Evolutionary conservation across 2,888 invertebrate species (phyloP).

Genomic region (Blastobasis lacticolella): DNA sequence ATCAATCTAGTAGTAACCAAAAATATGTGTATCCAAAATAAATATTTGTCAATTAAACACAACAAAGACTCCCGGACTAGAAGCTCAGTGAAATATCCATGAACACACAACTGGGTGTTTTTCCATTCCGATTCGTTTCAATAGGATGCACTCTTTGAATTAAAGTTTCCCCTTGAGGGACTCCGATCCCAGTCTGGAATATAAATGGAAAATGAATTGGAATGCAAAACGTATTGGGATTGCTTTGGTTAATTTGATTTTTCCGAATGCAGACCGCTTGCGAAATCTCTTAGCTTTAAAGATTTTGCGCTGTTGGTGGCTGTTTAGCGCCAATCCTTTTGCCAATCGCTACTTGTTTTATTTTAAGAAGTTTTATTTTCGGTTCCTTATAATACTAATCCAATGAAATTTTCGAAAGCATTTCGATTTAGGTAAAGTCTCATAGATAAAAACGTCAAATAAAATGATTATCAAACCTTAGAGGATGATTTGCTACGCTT

Average conservation of each 20-base stretch:
- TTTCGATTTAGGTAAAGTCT: no score
- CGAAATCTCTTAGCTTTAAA: background rate
- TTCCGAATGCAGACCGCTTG: background rate
- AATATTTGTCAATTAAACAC: no score
- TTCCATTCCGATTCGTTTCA: slow-evolving; percentile 21
- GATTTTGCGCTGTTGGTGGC: no score
- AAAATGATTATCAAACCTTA: no score
- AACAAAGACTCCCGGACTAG: background rate
- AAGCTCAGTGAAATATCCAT: slow-evolving; percentile 4
- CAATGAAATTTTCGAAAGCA: no score
- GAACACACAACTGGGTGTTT: slow-evolving; percentile 7
- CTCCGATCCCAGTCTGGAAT: slow-evolving; percentile 13
- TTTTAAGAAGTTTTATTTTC: background rate
- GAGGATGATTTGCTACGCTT: no score
- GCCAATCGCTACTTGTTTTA: background rate
- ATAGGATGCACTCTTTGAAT: slow-evolving; percentile 20
- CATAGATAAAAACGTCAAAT: no score
- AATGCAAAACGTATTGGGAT: slow-evolving; percentile 11
- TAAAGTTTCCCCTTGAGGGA: slow-evolving; percentile 22
- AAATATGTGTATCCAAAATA: no score
- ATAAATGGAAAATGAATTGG: slow-evolving; percentile 19
- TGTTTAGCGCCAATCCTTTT: background rate
- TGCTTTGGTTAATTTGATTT: slow-evolving; percentile 7
- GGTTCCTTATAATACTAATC: no score
- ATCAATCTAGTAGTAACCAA: no score